Evolutionary conservation across 2,888 invertebrate species (phyloP), one percentile per base, ranked within the genome.

Genomic region (Erebia aethiops): DNA sequence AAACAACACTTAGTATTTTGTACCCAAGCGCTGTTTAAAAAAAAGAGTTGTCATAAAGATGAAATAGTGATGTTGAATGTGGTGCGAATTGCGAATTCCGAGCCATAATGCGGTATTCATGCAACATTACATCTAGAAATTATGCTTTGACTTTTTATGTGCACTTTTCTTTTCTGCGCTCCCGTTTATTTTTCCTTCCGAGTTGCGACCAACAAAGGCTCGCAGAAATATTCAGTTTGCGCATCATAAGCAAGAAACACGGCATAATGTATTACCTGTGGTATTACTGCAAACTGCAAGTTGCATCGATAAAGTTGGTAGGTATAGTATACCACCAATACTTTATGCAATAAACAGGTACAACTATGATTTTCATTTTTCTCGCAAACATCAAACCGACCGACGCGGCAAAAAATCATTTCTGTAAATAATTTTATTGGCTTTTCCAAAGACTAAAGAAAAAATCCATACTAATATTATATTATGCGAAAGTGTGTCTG

Each of bases 141-240:
- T 71, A 69, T 63, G 57, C 62, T 26, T 73, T 54, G 56, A 63
- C 26, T 69, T 73, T 52, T 66, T 61, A 56, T 10, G 11, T 66
- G 52, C 49, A 49, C 60, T 63, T 69, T 68, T 56, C 56, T 26
- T 54, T 65, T 68, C 66, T 41, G 63, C n/a, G 66, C 41, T 58
- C 60, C 14, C 67, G 58, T 41, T 60, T 26, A 41, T 69, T 73
- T 69, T 16, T 14, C 56, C 62, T 65, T 58, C 57, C 58, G 11
- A 11, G 58, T 65, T 58, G 62, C 58, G 11, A 11, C 21, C 41
- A 60, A 67, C 67, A 69, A 54, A 67, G 54, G 21, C 41, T 41
- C 56, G 16, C 21, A 43, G 14, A 71, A 51, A 64, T 67, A 60
- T 67, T 56, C 58, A 46, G 21, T 67, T 67, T 43, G n/a, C 43